A percentile compares a stretch with the other conserved stretches of the same genome.
These are phyloP conservation scores for Zoanthus sansibaricus DNA, from an alignment of 92 coral and sea anemone genomes.

Conservation along the genomic window DNA sequence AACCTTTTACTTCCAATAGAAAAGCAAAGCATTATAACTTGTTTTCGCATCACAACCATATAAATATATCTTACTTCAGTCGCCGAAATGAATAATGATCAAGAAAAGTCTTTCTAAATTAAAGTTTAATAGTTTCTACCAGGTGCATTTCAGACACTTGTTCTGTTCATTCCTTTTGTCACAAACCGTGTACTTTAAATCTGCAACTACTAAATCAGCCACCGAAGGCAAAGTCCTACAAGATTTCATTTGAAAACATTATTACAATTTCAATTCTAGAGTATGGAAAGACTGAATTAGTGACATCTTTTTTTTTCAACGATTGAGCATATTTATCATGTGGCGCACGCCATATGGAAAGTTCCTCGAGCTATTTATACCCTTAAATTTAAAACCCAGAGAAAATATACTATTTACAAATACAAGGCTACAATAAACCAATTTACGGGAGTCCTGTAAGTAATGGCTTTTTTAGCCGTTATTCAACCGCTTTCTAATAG, in stretches of 20 bases:
- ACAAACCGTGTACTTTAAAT: neutral
- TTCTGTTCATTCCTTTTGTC: conserved; percentile 1
- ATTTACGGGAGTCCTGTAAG: neutral
- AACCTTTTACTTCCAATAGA: neutral
- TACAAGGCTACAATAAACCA: neutral
- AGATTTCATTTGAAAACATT: neutral
- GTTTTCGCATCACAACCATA: conserved; percentile 12
- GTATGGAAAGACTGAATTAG: neutral
- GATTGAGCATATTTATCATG: no score
- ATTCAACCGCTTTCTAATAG: neutral
- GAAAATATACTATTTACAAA: neutral
- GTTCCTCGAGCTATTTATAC: neutral
- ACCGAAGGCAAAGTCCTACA: neutral
- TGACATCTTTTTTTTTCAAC: no score
- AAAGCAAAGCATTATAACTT: neutral
- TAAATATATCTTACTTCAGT: conserved; percentile 26
- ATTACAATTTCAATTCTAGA: neutral
- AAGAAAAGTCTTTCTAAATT: conserved; percentile 41
- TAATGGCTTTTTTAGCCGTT: neutral
- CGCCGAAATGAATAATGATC: conserved; percentile 42
- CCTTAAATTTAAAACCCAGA: neutral
- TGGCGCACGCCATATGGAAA: neutral
- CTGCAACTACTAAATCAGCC: neutral
- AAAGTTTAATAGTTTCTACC: conserved; percentile 69
- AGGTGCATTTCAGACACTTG: conserved; percentile 41